These are phyloP conservation scores for Tiliacea aurago DNA, from an alignment of 2,888 invertebrate species.

Conservation along the genomic window DNA sequence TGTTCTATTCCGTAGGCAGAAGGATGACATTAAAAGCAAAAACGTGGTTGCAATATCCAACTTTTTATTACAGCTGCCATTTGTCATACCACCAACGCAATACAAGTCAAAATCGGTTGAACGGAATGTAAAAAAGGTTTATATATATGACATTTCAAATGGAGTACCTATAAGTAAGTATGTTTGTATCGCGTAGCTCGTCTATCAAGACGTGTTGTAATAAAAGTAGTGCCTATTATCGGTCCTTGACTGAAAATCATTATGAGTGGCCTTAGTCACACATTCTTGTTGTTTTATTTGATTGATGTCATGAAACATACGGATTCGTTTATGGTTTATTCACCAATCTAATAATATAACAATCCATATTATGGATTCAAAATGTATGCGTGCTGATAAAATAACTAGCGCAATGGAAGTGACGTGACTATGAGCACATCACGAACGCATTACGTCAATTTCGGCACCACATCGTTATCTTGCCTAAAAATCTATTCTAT, in stretches of 20 bases:
- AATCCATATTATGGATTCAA: background rate
- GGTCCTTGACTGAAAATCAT: background rate
- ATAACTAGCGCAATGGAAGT: background rate
- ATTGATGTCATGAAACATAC: conserved; percentile 2
- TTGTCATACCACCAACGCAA: no score
- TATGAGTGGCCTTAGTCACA: background rate
- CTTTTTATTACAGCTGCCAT: no score
- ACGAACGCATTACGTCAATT: background rate
- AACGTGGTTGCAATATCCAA: no score
- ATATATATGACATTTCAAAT: no score
- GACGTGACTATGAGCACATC: background rate
- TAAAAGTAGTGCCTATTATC: background rate
- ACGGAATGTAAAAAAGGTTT: no score
- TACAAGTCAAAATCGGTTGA: no score
- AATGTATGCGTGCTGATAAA: conserved; percentile 1
- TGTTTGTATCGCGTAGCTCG: background rate
- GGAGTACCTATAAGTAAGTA: no score
- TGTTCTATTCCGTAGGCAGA: no score
- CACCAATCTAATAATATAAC: background rate
- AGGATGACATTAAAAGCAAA: no score
- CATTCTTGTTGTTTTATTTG: conserved; percentile 13
- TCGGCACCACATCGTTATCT: background rate
- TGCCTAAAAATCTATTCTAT: background rate
- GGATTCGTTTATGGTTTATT: conserved; percentile 1
- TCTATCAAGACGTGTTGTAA: background rate